Evolutionary conservation across 2,797 vertebrate species (phyloP).

Genomic region (Poeciliopsis gracilis): DNA sequence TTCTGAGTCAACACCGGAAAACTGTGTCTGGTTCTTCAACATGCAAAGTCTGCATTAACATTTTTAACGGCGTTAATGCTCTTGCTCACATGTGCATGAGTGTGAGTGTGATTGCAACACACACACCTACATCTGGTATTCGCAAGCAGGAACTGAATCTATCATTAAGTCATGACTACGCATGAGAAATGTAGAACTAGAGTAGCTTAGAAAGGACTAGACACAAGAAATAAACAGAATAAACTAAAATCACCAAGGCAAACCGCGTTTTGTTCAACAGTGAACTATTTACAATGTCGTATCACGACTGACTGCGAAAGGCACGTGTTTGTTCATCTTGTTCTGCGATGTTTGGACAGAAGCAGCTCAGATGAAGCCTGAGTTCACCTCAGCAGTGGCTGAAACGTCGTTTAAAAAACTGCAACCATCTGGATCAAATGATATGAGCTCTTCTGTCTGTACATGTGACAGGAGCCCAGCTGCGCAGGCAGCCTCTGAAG

Average conservation of each 20-base stretch:
- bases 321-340: not conserved
- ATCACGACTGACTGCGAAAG: not conserved
- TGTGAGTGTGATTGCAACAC: no score
- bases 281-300: not conserved
- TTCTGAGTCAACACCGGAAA: not conserved
- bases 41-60: not conserved
- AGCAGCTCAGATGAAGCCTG: not conserved
- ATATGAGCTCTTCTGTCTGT: slow-evolving; percentile 9
- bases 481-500: slow-evolving; percentile 6
- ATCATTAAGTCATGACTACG: no score
- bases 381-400: not conserved
- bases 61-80: not conserved
- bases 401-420: slow-evolving; percentile 45
- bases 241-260: not conserved
- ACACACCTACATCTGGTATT: no score
- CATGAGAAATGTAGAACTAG: no score
- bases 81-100: no score
- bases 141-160: no score
- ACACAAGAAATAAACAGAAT: no score
- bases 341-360: not conserved
- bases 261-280: not conserved
- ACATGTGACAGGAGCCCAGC: slow-evolving; percentile 25
- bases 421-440: slow-evolving; percentile 40
- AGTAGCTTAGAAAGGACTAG: no score
- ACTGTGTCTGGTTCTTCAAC: not conserved